phyloP scores from a whole-genome alignment of 2,888 invertebrate species.

The Drosophila yooni region DNA sequence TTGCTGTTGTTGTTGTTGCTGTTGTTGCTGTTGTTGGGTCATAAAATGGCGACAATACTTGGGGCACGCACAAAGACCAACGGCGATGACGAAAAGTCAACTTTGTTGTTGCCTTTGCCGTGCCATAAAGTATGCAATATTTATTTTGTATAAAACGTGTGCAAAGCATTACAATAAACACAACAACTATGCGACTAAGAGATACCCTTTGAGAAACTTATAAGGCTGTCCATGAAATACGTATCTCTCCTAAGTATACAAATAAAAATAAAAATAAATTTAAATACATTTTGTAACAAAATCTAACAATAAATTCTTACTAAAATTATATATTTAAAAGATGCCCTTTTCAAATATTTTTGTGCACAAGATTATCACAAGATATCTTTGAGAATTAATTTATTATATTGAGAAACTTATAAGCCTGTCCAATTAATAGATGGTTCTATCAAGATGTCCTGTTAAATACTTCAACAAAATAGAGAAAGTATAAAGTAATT shows the following conservation, averaged over 20 bases:
- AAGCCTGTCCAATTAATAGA: not conserved
- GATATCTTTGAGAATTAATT: not conserved
- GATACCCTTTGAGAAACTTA: slow-evolving; percentile 19
- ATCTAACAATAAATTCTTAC: too few relatives aligned
- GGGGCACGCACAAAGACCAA: slow-evolving; percentile 56
- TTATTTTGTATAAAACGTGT: slow-evolving; percentile 78
- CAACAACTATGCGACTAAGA: slow-evolving; percentile 6
- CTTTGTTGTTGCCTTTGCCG: slow-evolving; percentile 42
- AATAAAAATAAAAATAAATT: not conserved
- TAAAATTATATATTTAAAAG: too few relatives aligned
- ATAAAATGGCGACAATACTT: slow-evolving; percentile 76
- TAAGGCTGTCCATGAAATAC: not conserved
- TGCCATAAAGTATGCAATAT: slow-evolving; percentile 78
- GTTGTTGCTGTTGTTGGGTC: slow-evolving; percentile 55
- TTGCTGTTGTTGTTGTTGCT: slow-evolving; percentile 25
- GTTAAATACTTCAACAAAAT: not conserved
- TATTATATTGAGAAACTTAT: not conserved
- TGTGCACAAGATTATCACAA: too few relatives aligned
- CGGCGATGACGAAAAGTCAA: slow-evolving; percentile 72
- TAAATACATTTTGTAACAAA: not conserved
- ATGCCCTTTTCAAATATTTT: too few relatives aligned
- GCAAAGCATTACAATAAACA: slow-evolving; percentile 61
- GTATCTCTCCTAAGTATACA: not conserved
- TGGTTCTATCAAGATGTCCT: not conserved
- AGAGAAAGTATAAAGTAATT: not conserved